phyloP scores from a whole-genome alignment of 2,797 vertebrate species.

The Pangasius larnaudii region DNA sequence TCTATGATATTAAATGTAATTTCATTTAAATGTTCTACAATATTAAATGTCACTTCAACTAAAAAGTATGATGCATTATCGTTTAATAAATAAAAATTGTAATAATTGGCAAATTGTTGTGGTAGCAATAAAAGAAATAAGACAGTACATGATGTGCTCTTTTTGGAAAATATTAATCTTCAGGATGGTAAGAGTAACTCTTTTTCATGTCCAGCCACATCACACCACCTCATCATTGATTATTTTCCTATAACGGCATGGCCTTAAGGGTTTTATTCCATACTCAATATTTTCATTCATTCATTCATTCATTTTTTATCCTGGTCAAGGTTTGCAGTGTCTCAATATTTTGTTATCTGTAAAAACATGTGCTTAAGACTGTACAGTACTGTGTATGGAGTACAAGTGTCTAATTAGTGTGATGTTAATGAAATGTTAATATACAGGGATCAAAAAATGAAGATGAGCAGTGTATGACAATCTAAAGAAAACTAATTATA shows the following conservation, averaged over 20 bases:
- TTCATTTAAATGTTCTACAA: background rate
- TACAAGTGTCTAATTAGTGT: background rate
- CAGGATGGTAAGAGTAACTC: background rate
- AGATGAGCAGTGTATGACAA: background rate
- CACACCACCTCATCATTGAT: background rate
- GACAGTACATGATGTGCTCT: background rate
- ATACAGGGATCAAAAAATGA: background rate
- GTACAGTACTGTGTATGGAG: background rate
- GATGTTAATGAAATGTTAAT: background rate
- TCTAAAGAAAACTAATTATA: background rate
- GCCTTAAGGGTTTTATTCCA: background rate
- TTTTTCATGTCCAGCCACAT: background rate
- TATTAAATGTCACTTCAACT: background rate
- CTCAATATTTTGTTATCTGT: background rate
- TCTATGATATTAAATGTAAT: background rate
- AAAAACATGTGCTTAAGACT: background rate
- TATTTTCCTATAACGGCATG: background rate
- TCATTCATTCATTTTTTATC: background rate
- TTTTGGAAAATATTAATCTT: background rate
- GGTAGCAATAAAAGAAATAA: background rate
- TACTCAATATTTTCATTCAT: background rate
- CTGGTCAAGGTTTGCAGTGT: background rate
- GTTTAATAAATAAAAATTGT: background rate
- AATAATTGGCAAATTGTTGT: background rate
- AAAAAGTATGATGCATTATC: background rate